phyloP scores from a whole-genome alignment of 92 coral and sea anemone genomes.

The Palythoa grandiflora region DNA sequence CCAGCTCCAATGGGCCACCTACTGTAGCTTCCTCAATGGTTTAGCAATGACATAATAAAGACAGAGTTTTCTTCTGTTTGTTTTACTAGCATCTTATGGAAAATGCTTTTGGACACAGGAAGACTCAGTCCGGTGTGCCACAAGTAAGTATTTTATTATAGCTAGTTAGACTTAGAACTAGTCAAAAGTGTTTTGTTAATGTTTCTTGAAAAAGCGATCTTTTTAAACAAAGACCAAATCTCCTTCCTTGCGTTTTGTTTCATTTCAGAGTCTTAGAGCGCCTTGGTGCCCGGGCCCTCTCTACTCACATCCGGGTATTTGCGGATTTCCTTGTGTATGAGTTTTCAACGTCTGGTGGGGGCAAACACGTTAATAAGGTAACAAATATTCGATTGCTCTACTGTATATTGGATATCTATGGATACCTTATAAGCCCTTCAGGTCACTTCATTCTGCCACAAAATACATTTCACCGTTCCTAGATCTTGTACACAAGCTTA shows the following conservation, averaged over 20 bases:
- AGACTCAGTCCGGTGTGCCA: constrained; percentile 86
- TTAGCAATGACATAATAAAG: too few species aligned
- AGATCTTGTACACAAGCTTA: too few species aligned
- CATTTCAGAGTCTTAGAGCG: constrained; percentile 82
- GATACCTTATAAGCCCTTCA: too few species aligned
- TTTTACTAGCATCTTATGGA: constrained; percentile 87
- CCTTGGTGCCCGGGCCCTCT: constrained; percentile 93
- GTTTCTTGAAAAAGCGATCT: not conserved
- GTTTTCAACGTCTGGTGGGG: constrained; percentile 84
- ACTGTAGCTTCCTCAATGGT: too few species aligned
- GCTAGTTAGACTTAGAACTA: not conserved
- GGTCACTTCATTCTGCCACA: too few species aligned
- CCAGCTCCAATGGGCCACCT: too few species aligned
- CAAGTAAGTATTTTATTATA: constrained; percentile 69
- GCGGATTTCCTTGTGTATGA: constrained; percentile 96
- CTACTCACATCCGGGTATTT: constrained; percentile 95
- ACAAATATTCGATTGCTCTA: too few species aligned
- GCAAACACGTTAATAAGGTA: constrained; percentile 90
- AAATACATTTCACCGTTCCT: too few species aligned
- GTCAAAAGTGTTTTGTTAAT: not conserved
- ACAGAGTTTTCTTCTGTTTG: not conserved
- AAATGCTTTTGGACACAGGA: constrained; percentile 84
- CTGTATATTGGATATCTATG: too few species aligned
- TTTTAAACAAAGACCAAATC: not conserved
- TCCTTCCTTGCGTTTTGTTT: not conserved